A percentile compares a stretch with the other conserved stretches of the same genome.
phyloP scores from a whole-genome alignment of 2,888 invertebrate genomes.

The Tinea trinotella region DNA sequence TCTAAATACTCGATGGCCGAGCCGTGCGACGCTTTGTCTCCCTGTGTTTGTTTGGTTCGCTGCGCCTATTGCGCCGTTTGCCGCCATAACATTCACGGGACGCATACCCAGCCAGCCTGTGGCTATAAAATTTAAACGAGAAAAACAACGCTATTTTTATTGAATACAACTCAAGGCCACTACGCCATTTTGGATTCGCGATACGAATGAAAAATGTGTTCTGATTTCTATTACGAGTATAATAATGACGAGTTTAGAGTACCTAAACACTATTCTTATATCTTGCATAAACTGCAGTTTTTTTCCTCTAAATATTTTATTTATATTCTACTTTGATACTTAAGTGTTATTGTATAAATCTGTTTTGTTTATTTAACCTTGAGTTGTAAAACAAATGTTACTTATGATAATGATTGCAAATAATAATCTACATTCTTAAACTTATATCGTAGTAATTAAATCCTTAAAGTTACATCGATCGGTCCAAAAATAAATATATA shows the following conservation, averaged over 20 bases:
- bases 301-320: neutral
- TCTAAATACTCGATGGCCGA: too few relatives aligned
- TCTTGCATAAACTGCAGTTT: conserved; percentile 1
- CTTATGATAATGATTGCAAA: too few relatives aligned
- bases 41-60: conserved; percentile 14
- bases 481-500: neutral
- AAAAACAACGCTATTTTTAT: conserved; percentile 67
- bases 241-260: neutral
- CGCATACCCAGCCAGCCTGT: conserved; percentile 11
- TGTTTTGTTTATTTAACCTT: too few relatives aligned
- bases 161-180: conserved; percentile 50
- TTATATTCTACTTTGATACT: neutral
- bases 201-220: conserved; percentile 25
- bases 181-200: conserved; percentile 59
- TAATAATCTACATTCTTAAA: too few relatives aligned
- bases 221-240: conserved; percentile 22
- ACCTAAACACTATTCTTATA: conserved; percentile 1
- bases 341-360: neutral
- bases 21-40: conserved; percentile 1
- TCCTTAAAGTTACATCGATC: neutral
- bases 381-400: too few relatives aligned
- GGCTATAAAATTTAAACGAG: conserved; percentile 44
- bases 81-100: conserved; percentile 1
- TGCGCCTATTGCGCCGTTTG: conserved; percentile 23
- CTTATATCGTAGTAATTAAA: neutral